phyloP scores from a whole-genome alignment of 1,140 invertebrate genomes.

The Plodia interpunctella region DNA sequence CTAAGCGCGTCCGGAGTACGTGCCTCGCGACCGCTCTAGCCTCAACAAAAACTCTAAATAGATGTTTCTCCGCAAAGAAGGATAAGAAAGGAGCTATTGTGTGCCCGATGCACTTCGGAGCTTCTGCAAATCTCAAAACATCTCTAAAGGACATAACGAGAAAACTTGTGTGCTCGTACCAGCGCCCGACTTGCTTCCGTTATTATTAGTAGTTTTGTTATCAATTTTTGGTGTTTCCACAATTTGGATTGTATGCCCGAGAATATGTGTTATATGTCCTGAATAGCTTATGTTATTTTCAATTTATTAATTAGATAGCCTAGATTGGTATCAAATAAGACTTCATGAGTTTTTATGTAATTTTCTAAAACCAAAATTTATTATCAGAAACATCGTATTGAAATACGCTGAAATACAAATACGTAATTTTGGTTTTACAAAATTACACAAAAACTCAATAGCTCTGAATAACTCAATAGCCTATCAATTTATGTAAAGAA shows the following conservation, averaged over 20 bases:
- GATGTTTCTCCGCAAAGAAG: conserved; percentile 37
- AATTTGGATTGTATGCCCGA: too few species aligned
- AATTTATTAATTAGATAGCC: too few species aligned
- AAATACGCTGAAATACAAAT: too few species aligned
- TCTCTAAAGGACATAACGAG: conserved; percentile 47
- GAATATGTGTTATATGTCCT: conserved; percentile 24
- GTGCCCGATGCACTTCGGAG: conserved; percentile 42
- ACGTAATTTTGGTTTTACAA: too few species aligned
- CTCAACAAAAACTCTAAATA: conserved; percentile 48
- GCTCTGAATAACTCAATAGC: too few species aligned
- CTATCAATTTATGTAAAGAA: too few species aligned
- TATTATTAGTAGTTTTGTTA: conserved; percentile 24
- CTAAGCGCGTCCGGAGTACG: conserved; percentile 47
- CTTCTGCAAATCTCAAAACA: conserved; percentile 50
- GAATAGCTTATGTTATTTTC: conserved; percentile 20
- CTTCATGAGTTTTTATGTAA: too few species aligned
- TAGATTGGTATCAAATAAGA: too few species aligned
- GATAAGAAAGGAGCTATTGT: conserved; percentile 44
- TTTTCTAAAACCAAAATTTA: too few species aligned
- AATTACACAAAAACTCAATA: too few species aligned
- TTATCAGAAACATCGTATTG: too few species aligned
- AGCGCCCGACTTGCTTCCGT: conserved; percentile 12
- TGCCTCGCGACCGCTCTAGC: conserved; percentile 39
- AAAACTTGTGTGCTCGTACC: conserved; percentile 40
- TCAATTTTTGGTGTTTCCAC: conserved; percentile 29